Evolutionary conservation across 2,797 vertebrate genomes (phyloP).

Genomic region (Muraenolepis orangiensis): DNA sequence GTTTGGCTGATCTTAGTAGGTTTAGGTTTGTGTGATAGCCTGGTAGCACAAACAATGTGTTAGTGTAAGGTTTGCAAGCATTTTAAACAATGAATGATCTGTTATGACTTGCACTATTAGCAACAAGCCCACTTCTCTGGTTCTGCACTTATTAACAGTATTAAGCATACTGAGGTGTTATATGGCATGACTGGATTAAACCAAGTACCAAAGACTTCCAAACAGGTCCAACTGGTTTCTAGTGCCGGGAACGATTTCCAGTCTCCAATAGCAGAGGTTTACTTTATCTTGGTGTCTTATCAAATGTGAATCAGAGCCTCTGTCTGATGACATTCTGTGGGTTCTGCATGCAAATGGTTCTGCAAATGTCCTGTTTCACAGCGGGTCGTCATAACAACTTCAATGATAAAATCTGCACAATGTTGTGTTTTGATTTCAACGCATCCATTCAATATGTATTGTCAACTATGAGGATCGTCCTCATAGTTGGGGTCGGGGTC

Average conservation of each 20-base stretch:
- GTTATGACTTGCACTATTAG: neutral
- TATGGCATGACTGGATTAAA: neutral
- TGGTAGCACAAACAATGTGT: neutral
- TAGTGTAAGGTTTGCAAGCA: neutral
- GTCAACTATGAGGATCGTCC: neutral
- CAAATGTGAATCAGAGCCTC: neutral
- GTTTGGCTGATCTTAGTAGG: neutral
- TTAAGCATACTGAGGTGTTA: neutral
- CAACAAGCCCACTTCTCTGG: neutral
- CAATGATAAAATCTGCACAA: neutral
- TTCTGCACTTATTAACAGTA: neutral
- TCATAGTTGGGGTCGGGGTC: neutral
- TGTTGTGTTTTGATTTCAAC: neutral
- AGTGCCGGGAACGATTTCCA: neutral
- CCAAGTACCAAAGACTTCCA: neutral
- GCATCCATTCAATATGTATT: neutral
- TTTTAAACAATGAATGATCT: neutral
- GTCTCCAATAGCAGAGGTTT: neutral
- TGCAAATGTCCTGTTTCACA: neutral
- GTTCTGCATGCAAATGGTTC: neutral
- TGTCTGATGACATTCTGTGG: neutral
- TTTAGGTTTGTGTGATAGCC: neutral
- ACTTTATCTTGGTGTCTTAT: neutral
- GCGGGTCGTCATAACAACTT: neutral
- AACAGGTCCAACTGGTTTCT: constrained; percentile 2